Evolutionary conservation across 2,797 vertebrate species (phyloP).

Genomic region (Spinus pinus): DNA sequence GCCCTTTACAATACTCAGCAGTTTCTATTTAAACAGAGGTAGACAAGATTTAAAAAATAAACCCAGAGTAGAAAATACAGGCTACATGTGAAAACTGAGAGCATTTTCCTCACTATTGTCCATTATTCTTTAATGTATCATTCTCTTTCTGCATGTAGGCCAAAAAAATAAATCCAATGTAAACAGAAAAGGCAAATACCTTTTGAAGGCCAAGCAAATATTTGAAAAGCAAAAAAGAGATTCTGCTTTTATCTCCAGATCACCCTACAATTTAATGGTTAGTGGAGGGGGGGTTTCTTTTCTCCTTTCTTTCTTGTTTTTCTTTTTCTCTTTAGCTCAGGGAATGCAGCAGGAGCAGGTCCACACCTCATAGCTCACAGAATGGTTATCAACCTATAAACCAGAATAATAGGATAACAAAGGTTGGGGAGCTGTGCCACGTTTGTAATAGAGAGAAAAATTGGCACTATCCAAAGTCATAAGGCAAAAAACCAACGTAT

Average conservation of each 20-base stretch:
- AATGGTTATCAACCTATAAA: conserved; percentile 80
- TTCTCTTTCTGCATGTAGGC: conserved; percentile 72
- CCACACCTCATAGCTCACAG: conserved; percentile 80
- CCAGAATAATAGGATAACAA: conserved; percentile 82
- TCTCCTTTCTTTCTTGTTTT: neutral
- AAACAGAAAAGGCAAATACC: conserved; percentile 86
- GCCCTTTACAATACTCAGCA: conserved; percentile 25
- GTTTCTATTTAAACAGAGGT: conserved; percentile 46
- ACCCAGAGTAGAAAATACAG: neutral
- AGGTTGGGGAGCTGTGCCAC: conserved; percentile 67
- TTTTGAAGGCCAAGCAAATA: conserved; percentile 89
- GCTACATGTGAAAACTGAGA: conserved; percentile 49
- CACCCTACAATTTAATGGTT: conserved; percentile 67
- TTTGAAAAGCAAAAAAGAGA: conserved; percentile 82
- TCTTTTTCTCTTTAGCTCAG: conserved; percentile 14
- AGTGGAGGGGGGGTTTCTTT: neutral
- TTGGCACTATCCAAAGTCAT: neutral
- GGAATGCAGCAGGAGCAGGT: conserved; percentile 74
- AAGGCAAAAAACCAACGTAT: neutral
- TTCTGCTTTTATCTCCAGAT: conserved; percentile 73
- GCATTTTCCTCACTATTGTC: conserved; percentile 44
- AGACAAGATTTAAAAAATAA: conserved; percentile 42
- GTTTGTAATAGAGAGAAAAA: neutral
- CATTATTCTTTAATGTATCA: conserved; percentile 73
- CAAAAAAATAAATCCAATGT: conserved; percentile 79